phyloP scores from a whole-genome alignment of 2,888 invertebrate genomes.

The Eupelmus urozonus region DNA sequence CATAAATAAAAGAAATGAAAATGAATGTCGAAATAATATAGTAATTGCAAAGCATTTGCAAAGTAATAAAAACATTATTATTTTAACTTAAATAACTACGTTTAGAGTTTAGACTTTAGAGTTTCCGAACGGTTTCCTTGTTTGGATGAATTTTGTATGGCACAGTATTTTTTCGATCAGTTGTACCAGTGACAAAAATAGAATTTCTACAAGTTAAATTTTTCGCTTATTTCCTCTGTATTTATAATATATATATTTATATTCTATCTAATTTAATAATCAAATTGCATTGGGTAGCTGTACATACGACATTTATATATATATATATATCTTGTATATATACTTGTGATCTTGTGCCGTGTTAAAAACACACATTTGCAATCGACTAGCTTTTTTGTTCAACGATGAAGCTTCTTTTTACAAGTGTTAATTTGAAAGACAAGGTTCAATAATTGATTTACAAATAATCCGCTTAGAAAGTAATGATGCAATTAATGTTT shows the following conservation, averaged over 20 bases:
- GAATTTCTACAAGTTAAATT: constrained; percentile 49
- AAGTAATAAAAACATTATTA: too few relatives aligned
- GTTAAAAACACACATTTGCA: constrained; percentile 49
- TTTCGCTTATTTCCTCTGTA: constrained; percentile 35
- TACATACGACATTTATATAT: constrained; percentile 42
- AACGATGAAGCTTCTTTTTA: constrained; percentile 49
- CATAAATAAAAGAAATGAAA: too few relatives aligned
- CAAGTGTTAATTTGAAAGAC: constrained; percentile 56
- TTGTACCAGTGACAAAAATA: constrained; percentile 56
- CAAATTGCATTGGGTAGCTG: constrained; percentile 38
- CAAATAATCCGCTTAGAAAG: constrained; percentile 51
- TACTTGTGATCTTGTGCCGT: constrained; percentile 44
- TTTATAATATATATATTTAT: constrained; percentile 37
- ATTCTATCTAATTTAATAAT: constrained; percentile 45
- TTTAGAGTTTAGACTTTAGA: too few relatives aligned
- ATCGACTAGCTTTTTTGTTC: constrained; percentile 42
- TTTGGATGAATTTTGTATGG: constrained; percentile 39
- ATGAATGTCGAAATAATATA: too few relatives aligned
- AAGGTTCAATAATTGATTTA: constrained; percentile 51
- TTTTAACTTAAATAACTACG: too few relatives aligned
- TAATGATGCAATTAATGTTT: constrained; percentile 33
- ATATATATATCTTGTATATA: constrained; percentile 11
- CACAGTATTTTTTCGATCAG: constrained; percentile 33
- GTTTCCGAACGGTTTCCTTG: constrained; percentile 26
- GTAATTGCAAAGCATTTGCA: too few relatives aligned